Evolutionary conservation across 2,113 vertebrate species (phyloP), one percentile per base, ranked within the genome.

Genomic region (Rhabdomys dilectus): DNA sequence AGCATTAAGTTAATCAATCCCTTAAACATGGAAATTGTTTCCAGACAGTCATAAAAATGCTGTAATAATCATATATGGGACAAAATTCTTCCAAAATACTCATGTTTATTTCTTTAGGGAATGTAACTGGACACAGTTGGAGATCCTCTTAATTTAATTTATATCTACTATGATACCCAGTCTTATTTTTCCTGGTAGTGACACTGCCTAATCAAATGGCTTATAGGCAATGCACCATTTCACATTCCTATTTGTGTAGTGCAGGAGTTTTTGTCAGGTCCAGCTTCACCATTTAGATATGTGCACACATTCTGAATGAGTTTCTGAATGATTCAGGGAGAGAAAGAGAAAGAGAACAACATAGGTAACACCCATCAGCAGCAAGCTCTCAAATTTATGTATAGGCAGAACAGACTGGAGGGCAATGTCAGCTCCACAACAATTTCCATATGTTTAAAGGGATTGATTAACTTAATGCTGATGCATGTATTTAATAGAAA

Each of bases 41-140:
- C 53, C 48, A 94, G 53, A 88, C 93, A 94, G 93, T 53, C 77
- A 48, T 76, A 95, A 95, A 93, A 86, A 77, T 89, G 45, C 39
- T 94, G 0, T 70, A 75, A 96, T 81, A 96, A 96, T 92, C 51
- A 76, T 82, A 51, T 94, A 80, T 94, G 51, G 34, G 85, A 58
- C 76, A 90, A 92, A 91, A 92, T 70, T 94, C 81, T 26, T 85
- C 19, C 42, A 80, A 91, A 88, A 86, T 72, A 76, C 81, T 70
- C 45, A 85, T 56, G 76, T 89, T 87, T 94, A 34, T 85, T 82
- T 93, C 29, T n/a, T 88, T 62, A 73, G 42, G 42, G 22, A 21
- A 24, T 85, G 3, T 39, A 56, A 56, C 51, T 81, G 39, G 26
- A 51, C 11, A 89, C 26, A 75, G 48, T 77, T 66, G 36, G 80